phyloP scores from a whole-genome alignment of 2,888 invertebrate genomes.

The Oligia strigilis region DNA sequence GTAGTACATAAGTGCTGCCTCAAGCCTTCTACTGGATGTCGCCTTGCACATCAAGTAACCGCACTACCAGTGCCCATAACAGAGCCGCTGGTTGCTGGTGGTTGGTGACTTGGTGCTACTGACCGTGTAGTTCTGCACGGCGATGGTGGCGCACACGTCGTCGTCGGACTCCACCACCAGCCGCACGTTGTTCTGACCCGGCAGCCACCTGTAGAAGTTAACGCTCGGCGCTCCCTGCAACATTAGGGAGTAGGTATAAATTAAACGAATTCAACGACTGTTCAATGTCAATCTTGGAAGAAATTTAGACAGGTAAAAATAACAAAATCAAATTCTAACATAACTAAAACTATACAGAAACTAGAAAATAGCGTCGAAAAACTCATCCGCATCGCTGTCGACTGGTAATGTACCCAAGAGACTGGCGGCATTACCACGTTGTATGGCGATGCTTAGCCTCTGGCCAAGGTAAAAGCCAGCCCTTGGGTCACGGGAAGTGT shows the following conservation, averaged over 20 bases:
- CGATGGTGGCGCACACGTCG: constrained; percentile 82
- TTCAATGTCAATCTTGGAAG: neutral
- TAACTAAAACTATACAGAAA: no score
- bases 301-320: no score
- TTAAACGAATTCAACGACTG: neutral
- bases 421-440: no score
- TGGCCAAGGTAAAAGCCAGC: no score
- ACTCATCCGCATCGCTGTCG: no score
- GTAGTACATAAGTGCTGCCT: neutral
- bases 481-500: no score
- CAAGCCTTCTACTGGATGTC: neutral
- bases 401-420: no score
- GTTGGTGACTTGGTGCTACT: neutral
- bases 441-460: no score
- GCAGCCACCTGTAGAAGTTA: constrained; percentile 76
- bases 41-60: neutral
- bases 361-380: no score
- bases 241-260: neutral
- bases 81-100: no score
- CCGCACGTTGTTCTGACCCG: constrained; percentile 77
- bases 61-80: neutral
- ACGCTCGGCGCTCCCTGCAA: constrained; percentile 79
- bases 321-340: no score
- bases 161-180: constrained; percentile 78
- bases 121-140: constrained; percentile 82